Base-by-base conservation (phyloP, 2,797 vertebrate genomes). In the Anableps anableps region DNA sequence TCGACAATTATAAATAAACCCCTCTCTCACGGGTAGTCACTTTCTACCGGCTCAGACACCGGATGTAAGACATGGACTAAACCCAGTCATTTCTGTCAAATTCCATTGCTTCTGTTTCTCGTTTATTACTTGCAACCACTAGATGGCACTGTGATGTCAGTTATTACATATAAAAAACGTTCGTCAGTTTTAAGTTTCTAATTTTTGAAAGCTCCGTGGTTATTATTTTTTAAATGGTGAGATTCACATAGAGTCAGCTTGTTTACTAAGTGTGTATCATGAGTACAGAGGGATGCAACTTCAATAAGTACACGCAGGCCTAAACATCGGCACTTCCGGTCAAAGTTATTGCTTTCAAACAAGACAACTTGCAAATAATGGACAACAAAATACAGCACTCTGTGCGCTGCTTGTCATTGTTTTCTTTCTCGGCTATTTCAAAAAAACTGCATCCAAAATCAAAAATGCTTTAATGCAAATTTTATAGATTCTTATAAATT, bases 71-170 rank as follows among this genome's bases (percentile, higher is more conserved):
- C n/a, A 70, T 43, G 11, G 38, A 70, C 17, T 45, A 21, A n/a
- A n/a, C 41, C 66, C 66, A 41, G 11, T 43, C 66, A 71, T 8
- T 43, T n/a, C n/a, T 43, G 41, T 21, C 62, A 36, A 66, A 9
- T 38, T 38, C 9, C 34, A 8, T n/a, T n/a, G 23, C 13, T 2
- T 38, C 38, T 6, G 43, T 71, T 47, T 41, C 23, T 41, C 64
- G 41, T 38, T 26, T 68, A 41, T 68, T 13, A 23, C 9, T 0
- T 17, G 26, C 43, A 29, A 71, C 94, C 96, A 93, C 88, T 86
- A 96, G 96, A 93, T 95, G 95, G 94, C 95, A 90, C 76, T 93
- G 86, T 91, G 83, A 84, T 81, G 83, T 85, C 80, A 75, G 38
- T 91, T 85, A n/a, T 4, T 1, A 72, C n/a, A 2, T 16, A n/a